phyloP scores from a whole-genome alignment of 1,140 invertebrate species.

The Lepidurus arcticus region DNA sequence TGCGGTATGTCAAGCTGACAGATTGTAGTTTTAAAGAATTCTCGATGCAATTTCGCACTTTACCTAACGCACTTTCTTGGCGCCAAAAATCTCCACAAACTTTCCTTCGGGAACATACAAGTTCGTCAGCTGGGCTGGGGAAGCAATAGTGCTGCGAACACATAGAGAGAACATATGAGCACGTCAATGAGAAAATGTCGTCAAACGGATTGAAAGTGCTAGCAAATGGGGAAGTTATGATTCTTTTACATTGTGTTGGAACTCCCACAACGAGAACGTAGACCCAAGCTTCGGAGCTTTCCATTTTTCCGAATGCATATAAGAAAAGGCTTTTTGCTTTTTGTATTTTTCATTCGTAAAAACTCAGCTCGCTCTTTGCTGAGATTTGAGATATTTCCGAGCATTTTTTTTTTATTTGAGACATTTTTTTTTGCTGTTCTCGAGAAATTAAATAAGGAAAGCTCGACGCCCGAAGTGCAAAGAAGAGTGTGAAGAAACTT shows the following conservation, averaged over 20 bases:
- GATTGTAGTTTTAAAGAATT: too few relatives aligned
- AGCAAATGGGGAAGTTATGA: conserved; percentile 15
- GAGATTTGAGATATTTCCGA: background rate
- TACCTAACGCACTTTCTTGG: too few relatives aligned
- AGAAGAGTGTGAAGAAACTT: conserved; percentile 1
- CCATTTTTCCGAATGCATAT: background rate
- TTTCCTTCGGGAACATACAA: too few relatives aligned
- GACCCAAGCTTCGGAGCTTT: background rate
- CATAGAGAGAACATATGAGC: too few relatives aligned
- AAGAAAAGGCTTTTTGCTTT: background rate
- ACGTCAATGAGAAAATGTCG: background rate
- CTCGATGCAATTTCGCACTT: too few relatives aligned
- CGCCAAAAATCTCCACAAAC: too few relatives aligned
- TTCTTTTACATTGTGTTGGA: background rate
- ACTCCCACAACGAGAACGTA: background rate
- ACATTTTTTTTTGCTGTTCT: background rate
- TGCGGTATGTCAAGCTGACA: too few relatives aligned
- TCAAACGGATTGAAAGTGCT: background rate
- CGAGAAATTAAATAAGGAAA: background rate
- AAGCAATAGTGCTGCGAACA: too few relatives aligned
- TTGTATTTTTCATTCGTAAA: background rate
- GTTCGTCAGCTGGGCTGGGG: too few relatives aligned
- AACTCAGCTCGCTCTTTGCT: background rate
- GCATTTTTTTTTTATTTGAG: background rate
- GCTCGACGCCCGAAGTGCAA: background rate